Evolutionary conservation across 2,797 vertebrate species (phyloP).

Genomic region (Vireo griseus): DNA sequence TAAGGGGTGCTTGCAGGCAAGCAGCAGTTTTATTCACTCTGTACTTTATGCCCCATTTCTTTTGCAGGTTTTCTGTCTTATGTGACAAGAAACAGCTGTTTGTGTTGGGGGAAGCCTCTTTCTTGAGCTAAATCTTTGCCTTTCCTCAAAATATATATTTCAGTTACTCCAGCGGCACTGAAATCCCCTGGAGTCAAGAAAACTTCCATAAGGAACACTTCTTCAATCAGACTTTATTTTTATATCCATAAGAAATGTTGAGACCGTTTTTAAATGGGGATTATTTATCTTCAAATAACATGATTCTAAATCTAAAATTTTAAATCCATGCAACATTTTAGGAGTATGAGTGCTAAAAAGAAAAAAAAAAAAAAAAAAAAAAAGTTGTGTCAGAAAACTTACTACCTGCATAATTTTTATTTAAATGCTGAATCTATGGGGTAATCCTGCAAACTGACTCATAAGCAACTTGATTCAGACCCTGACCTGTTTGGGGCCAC

Average conservation of each 20-base stretch:
- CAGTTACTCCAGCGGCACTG: not conserved
- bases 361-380: no score
- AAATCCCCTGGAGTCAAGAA: not conserved
- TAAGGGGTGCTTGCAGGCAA: not conserved
- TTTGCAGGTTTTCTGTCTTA: not conserved
- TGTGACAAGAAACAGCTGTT: not conserved
- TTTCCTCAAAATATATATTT: not conserved
- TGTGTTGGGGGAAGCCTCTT: not conserved
- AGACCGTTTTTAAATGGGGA: not conserved
- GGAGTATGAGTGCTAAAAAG: not conserved
- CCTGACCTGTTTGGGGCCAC: not conserved
- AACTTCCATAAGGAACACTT: not conserved
- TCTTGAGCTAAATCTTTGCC: not conserved
- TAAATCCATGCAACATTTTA: not conserved
- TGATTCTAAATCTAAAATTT: not conserved
- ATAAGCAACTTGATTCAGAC: not conserved
- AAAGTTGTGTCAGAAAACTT: not conserved
- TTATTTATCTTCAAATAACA: not conserved
- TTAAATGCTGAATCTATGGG: not conserved
- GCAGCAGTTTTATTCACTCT: not conserved
- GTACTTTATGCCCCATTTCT: not conserved
- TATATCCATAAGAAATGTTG: not conserved
- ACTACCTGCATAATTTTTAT: not conserved
- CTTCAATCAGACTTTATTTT: not conserved
- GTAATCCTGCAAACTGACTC: not conserved